Evolutionary conservation across 2,113 vertebrate species (phyloP).

Genomic region (Podarcis cretensis): DNA sequence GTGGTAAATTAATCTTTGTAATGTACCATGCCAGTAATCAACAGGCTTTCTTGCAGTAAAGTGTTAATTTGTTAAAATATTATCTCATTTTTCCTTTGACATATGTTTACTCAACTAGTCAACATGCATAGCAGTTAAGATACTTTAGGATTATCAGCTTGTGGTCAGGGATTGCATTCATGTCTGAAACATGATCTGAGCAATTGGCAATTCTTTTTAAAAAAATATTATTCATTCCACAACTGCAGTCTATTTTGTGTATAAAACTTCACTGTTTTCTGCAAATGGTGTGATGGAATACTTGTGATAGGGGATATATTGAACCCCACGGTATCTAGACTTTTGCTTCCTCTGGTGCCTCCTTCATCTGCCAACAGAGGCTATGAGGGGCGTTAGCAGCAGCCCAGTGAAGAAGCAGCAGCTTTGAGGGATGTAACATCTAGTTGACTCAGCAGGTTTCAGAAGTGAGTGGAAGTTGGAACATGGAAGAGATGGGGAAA

Average conservation of each 20-base stretch:
- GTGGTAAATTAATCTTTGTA: neutral
- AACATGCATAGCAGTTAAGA: slow-evolving; percentile 8
- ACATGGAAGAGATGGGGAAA: neutral
- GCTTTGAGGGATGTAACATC: neutral
- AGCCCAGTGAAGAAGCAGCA: too few species aligned
- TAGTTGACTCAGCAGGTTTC: neutral
- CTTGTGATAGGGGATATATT: neutral
- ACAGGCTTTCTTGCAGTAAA: neutral
- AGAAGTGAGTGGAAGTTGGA: neutral
- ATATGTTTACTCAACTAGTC: slow-evolving; percentile 15
- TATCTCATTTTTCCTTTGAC: slow-evolving; percentile 4
- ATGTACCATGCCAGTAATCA: neutral
- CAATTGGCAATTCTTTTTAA: neutral
- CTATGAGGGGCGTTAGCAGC: too few species aligned
- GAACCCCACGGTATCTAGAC: neutral
- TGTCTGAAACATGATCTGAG: slow-evolving; percentile 41
- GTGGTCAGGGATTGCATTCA: neutral
- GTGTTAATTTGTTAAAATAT: slow-evolving; percentile 31
- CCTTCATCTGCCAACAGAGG: too few species aligned
- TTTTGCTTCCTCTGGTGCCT: neutral
- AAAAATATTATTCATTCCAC: neutral
- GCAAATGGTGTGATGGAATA: neutral
- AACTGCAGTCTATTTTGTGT: neutral
- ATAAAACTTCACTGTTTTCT: neutral
- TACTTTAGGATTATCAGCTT: slow-evolving; percentile 50